Base-by-base conservation (phyloP, 2,888 invertebrate genomes). In the Tenthredo livida region DNA sequence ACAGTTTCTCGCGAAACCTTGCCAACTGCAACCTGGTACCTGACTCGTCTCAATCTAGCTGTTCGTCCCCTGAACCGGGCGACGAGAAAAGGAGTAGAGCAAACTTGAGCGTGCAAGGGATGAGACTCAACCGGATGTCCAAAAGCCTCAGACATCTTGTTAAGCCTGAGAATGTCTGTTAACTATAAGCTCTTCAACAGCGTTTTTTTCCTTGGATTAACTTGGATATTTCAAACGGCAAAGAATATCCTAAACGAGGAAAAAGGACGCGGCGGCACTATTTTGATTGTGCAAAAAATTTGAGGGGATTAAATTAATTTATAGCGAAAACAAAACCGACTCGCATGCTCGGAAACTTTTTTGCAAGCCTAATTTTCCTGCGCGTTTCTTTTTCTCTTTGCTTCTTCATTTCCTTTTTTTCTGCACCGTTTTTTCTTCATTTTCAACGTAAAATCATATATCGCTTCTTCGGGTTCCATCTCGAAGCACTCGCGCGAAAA, bases 401-500 rank as follows among this genome's bases (percentile, higher is more conserved):
- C 2, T 33, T 33, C 2, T 33, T 43, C 21, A 43, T 43, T 7
- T 37, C 37, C 0, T 37, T 37, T 37, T 43, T 21, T 40, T 40
- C 17, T 50, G 4, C 17, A 1, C 47, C 4, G 33, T 33, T 33
- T 33, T 17, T 50, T 17, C 15, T 50, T 17, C 17, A 15, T 72
- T 43, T 43, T 43, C 10, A n/a, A 21, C 43, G 72, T 40, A 73
- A 73, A 73, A 73, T 43, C 72, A 43, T 73, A 73, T 29, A 43
- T 73, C 72, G 40, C 43, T n/a, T 40, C 72, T 73, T 15, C 43
- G 21, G n/a, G 72, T 73, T 43, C 43, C 72, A 73, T 73, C 37
- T 43, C 72, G 72, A 25, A 73, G 72, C 72, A 73, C 72, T 73
- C 72, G 72, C 72, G 37, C 72, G 72, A n/a, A 73, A 73, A 73